These are phyloP conservation scores for Octonoba sinensis DNA, from an alignment of 2,888 invertebrate genomes.

Conservation along the genomic window DNA sequence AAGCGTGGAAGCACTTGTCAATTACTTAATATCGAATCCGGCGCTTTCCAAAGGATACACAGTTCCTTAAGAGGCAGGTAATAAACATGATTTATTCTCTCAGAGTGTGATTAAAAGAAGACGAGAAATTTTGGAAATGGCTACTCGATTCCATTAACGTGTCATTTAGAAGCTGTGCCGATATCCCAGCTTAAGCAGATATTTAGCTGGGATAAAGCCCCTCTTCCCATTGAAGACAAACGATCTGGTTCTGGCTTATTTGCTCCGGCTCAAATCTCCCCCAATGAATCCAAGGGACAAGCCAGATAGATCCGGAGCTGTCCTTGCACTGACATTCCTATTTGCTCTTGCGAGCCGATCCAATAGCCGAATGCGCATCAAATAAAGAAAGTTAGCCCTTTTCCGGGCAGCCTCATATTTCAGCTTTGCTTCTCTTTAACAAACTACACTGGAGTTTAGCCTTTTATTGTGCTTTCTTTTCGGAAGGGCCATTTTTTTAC, in stretches of 20 bases:
- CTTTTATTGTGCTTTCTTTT: background rate
- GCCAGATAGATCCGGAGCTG: conserved; percentile 41
- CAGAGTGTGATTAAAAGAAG: conserved; percentile 16
- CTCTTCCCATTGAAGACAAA: conserved; percentile 22
- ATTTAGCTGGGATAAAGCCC: conserved; percentile 15
- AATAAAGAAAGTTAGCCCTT: conserved; percentile 28
- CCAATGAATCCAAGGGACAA: conserved; percentile 45
- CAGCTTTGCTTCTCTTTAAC: conserved; percentile 25
- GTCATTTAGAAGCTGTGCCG: conserved; percentile 10
- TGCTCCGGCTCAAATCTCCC: conserved; percentile 45
- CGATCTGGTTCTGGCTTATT: conserved; percentile 58
- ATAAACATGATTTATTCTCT: background rate
- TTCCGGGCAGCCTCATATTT: conserved; percentile 46
- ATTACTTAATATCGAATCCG: conserved; percentile 27
- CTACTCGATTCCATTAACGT: background rate
- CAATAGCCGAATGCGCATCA: conserved; percentile 8
- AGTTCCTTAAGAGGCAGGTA: conserved; percentile 12
- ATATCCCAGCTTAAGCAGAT: conserved; percentile 1
- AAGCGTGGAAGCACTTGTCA: conserved; percentile 15
- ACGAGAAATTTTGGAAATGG: background rate
- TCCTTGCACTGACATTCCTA: conserved; percentile 51
- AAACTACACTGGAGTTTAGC: background rate
- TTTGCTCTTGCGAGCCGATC: conserved; percentile 35
- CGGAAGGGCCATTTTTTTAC: background rate
- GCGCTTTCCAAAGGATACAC: background rate